These are phyloP conservation scores for Apotomis turbidana DNA, from an alignment of 2,888 invertebrate genomes.

Conservation along the genomic window DNA sequence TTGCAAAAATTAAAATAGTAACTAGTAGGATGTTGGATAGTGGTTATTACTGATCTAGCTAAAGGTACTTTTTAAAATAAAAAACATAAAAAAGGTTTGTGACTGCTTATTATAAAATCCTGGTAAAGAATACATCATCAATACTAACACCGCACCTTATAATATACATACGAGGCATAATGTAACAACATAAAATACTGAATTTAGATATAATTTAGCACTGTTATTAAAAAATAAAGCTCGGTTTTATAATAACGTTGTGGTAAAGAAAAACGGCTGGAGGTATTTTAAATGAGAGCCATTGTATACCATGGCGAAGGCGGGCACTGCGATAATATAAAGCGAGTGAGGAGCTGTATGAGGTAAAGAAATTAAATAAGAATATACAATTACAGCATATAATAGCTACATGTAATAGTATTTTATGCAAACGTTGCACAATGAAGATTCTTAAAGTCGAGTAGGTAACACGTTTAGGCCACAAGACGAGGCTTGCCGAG, in stretches of 20 bases:
- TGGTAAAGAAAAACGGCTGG: background rate
- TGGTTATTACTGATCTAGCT: too few species aligned
- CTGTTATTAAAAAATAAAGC: background rate
- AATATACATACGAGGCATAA: too few species aligned
- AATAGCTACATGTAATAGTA: too few species aligned
- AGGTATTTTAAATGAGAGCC: constrained; percentile 7
- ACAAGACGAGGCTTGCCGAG: too few species aligned
- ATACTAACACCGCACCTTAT: background rate
- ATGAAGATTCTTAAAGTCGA: too few species aligned
- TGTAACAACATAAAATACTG: background rate
- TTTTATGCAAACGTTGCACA: too few species aligned
- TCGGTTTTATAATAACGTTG: constrained; percentile 9
- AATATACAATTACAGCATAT: background rate
- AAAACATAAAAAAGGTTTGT: too few species aligned
- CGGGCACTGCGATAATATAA: background rate
- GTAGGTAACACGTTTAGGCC: too few species aligned
- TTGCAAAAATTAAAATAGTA: too few species aligned
- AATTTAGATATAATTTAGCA: background rate
- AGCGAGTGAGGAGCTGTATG: background rate
- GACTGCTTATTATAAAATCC: background rate
- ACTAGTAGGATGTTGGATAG: too few species aligned
- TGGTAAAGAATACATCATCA: background rate
- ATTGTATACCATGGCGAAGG: constrained; percentile 3
- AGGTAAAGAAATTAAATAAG: background rate
- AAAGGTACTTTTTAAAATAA: too few species aligned